Evolutionary conservation across 1,140 invertebrate genomes (phyloP).

Genomic region (Cyclina sinensis): DNA sequence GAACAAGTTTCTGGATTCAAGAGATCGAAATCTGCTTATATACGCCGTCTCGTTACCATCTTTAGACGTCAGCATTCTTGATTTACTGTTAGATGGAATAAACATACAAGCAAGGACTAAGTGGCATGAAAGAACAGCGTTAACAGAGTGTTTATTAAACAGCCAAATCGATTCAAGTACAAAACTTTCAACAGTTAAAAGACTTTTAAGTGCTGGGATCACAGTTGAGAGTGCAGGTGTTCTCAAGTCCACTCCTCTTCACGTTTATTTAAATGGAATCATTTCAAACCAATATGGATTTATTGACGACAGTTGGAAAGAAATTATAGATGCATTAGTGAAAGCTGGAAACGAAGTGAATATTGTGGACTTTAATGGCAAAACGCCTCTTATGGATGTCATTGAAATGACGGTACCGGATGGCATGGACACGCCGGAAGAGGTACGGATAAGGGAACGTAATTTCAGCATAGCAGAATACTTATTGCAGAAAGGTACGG

Average conservation of each 20-base stretch:
- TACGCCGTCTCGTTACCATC: not conserved
- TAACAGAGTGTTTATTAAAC: not conserved
- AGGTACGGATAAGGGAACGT: not conserved
- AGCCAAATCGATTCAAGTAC: not conserved
- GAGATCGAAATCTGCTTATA: not conserved
- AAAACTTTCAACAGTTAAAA: slow-evolving; percentile 9
- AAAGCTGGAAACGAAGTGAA: slow-evolving; percentile 6
- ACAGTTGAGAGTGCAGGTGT: not conserved
- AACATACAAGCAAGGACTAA: not conserved
- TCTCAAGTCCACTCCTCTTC: not conserved
- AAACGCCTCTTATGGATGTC: slow-evolving; percentile 29
- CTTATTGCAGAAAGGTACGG: slow-evolving; percentile 30
- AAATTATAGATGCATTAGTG: slow-evolving; percentile 19
- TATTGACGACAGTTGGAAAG: not conserved
- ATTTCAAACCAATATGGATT: not conserved
- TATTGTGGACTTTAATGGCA: not conserved
- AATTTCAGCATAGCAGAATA: not conserved
- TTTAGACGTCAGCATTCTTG: slow-evolving; percentile 3
- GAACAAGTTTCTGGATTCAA: slow-evolving; percentile 3
- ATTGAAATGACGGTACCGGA: slow-evolving; percentile 7
- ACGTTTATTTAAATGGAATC: not conserved
- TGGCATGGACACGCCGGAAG: not conserved
- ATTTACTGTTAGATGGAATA: not conserved
- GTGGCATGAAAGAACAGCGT: not conserved
- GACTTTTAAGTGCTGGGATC: slow-evolving; percentile 9